Evolutionary conservation across 2,113 vertebrate genomes (phyloP), one percentile per base, ranked within the genome.

Genomic region (Grantiella picta): DNA sequence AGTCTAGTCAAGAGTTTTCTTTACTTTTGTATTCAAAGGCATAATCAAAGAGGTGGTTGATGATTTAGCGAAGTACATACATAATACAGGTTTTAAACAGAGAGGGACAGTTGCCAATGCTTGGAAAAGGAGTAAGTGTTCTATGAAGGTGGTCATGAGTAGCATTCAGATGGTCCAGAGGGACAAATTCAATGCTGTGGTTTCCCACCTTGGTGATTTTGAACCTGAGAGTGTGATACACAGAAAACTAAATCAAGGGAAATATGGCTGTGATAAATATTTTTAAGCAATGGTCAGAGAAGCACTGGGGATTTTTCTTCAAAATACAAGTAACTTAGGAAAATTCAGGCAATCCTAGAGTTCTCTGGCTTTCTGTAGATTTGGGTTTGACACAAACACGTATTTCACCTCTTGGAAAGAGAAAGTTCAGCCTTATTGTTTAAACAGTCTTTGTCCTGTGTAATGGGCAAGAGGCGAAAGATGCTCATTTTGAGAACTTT

Each of bases 111-210:
- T 70, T 90, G 76, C 35, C 60, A 83, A 5, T 4, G 7, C 33
- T 71, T 63, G 44, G 56, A 79, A 79, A 36, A 79, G 36, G 31
- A 89, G 35, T 36, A 75, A 71, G 52, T 45, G 42, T 92, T 90
- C 52, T 89, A 52, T 94, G 77, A 79, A 87, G 77, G 60, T 92
- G 73, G 65, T n/a, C 53, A 15, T 71, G 69, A 82, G 42, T 59
- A 54, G 70, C 6, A 57, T 36, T 90, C 38, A 69, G 20, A 18
- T 83, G 64, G 59, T 66, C 82, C 29, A 12, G 54, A 77, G 71
- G 82, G 86, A 86, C 63, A 73, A 54, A 66, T 88, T 60, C 63
- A 53, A 5, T 40, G 54, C 52, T 77, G 47, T 5, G 1, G 7
- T 81, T 92, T 90, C 40, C 59, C 53, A 75, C 45, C 82, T 64